A percentile compares a stretch with the other conserved stretches of the same genome.
Conservation (phyloP, 2,797 vertebrate genomes). For the Channa striata region DNA sequence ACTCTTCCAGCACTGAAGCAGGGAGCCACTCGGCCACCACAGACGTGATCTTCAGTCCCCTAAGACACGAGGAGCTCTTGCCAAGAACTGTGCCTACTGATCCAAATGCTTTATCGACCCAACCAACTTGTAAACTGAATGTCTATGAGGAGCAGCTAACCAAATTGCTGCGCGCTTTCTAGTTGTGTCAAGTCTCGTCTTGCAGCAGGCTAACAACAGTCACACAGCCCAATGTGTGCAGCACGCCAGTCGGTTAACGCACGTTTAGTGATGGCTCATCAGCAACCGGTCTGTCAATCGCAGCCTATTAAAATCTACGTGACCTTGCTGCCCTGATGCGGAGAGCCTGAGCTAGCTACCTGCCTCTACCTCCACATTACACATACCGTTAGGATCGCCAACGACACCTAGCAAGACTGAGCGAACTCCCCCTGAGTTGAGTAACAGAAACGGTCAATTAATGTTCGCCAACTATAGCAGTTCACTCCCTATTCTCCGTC, state of each 20-base stretch:
- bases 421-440: conserved; percentile 52
- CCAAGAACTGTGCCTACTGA: background rate
- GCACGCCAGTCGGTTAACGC: conserved; percentile 10
- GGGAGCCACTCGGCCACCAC: conserved; percentile 24
- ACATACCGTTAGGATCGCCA: conserved; percentile 45
- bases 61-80: conserved; percentile 8
- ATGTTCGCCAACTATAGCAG: conserved; percentile 10
- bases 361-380: conserved; percentile 62
- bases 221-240: conserved; percentile 27
- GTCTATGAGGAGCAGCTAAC: background rate
- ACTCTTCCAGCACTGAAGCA: conserved; percentile 50
- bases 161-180: conserved; percentile 37
- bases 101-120: conserved; percentile 5
- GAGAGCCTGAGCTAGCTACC: conserved; percentile 49
- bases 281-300: conserved; percentile 24
- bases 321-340: conserved; percentile 58
- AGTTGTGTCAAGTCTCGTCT: conserved; percentile 20
- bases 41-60: conserved; percentile 18
- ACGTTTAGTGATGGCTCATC: conserved; percentile 27
- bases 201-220: conserved; percentile 44
- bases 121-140: background rate
- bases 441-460: background rate
- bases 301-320: conserved; percentile 26
- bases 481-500: conserved; percentile 6
- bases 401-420: conserved; percentile 39